A percentile compares a stretch with the other conserved stretches of the same genome.
phyloP scores from a whole-genome alignment of 1,140 invertebrate species.

The Atta texana region DNA sequence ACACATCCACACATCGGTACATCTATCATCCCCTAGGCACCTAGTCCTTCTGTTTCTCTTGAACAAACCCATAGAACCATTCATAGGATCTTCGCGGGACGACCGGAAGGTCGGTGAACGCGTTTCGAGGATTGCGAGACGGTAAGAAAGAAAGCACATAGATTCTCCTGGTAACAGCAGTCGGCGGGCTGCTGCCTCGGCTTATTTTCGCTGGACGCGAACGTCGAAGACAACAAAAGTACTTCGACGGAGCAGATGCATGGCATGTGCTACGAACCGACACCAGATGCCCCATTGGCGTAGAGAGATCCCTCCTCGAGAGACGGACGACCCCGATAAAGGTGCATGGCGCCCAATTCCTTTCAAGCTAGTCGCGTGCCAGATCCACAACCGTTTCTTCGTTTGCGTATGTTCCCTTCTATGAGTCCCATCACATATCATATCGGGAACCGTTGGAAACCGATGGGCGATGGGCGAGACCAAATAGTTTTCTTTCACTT shows the following conservation, averaged over 20 bases:
- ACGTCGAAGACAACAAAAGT: slow-evolving; percentile 83
- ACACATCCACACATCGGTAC: no score
- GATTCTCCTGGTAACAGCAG: slow-evolving; percentile 79
- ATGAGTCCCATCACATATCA: neutral
- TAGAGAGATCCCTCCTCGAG: slow-evolving; percentile 75
- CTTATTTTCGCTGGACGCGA: slow-evolving; percentile 76
- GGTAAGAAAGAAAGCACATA: slow-evolving; percentile 63
- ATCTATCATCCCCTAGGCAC: neutral
- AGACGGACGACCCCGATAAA: slow-evolving; percentile 67
- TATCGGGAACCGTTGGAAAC: neutral
- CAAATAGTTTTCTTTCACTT: neutral
- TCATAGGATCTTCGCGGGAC: slow-evolving; percentile 11
- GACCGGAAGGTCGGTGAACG: neutral
- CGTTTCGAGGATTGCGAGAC: slow-evolving; percentile 10
- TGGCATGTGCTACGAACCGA: slow-evolving; percentile 85
- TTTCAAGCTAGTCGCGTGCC: slow-evolving; percentile 77
- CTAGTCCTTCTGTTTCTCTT: neutral
- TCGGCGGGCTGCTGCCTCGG: slow-evolving; percentile 60
- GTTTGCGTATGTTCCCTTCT: slow-evolving; percentile 13
- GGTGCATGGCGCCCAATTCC: slow-evolving; percentile 64
- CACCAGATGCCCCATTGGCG: slow-evolving; percentile 85
- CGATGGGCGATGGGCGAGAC: neutral
- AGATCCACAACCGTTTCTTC: slow-evolving; percentile 30
- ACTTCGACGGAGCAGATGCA: slow-evolving; percentile 82
- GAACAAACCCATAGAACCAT: neutral